Evolutionary conservation across 2,113 vertebrate species (phyloP), one percentile per base, ranked within the genome.

Genomic region (Regulus satrapa): DNA sequence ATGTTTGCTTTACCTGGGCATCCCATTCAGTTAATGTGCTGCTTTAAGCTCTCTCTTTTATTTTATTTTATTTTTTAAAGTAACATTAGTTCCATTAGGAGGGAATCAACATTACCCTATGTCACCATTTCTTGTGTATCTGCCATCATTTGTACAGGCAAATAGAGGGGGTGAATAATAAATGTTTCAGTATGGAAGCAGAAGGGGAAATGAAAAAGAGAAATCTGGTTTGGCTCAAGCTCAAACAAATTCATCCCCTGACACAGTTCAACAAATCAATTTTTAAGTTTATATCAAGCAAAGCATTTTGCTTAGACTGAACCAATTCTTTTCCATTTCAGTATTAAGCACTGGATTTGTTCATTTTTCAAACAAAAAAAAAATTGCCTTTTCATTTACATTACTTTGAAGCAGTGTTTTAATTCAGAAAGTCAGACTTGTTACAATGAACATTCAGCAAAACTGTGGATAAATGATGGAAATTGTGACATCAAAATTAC

Each of bases 151-250:
- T 61, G 41, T 26, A 58, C n/a, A 46, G 86, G 68, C 34, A 83
- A 52, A 56, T 15, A 46, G 45, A 85, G 15, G 17, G 14, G 34
- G n/a, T 2, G 6, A 83, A 69, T 62, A 86, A 91, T 51, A 92
- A 77, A 91, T 51, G 56, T 74, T 93, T 84, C 86, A 55, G 32
- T 59, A 89, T 0, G 0, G 67, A 83, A 75, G 51, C 59, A 93
- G 55, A 80, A 93, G 14, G 55, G 45, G 72, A 89, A 95, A 84
- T 71, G 69, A 69, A 93, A 88, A 95, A 79, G 54, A 83, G 91
- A 80, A 92, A 77, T 74, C n/a, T 83, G 46, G 29, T 75, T 94
- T 91, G 89, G 88, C 91, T 90, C 34, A 55, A 91, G 80, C 80
- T 84, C 80, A 89, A 94, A 86, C 38, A 83, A 29, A 54, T 83